Conservation (phyloP, 2,797 vertebrate species). For the Menidia menidia region DNA sequence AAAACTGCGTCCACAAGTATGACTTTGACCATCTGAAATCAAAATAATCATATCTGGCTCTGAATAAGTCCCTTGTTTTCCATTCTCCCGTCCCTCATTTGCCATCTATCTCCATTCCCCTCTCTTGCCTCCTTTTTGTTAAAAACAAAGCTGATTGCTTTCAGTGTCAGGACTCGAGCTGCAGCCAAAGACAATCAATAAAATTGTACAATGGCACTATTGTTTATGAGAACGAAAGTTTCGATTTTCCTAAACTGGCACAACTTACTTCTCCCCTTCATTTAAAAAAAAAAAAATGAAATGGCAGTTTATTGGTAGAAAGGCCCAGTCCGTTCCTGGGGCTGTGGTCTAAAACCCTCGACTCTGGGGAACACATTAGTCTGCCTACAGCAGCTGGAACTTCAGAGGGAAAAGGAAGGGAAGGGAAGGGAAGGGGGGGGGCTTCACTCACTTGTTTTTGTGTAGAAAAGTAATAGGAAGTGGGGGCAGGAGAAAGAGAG, state of each 20-base stretch:
- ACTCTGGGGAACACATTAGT: slow-evolving; percentile 83
- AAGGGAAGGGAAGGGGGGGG: slow-evolving; percentile 20
- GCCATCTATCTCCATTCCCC: neutral
- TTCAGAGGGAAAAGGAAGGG: slow-evolving; percentile 58
- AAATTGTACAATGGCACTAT: slow-evolving; percentile 40
- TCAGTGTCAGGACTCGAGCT: slow-evolving; percentile 23
- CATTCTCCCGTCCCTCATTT: neutral
- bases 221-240: slow-evolving; percentile 45
- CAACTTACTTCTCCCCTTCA: slow-evolving; percentile 25
- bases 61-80: slow-evolving; percentile 10
- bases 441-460: slow-evolving; percentile 64
- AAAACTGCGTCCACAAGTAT: neutral
- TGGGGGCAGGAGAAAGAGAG: slow-evolving; percentile 26
- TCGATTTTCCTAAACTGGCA: slow-evolving; percentile 29
- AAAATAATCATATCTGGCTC: neutral
- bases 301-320: slow-evolving; percentile 70
- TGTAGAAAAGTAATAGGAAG: slow-evolving; percentile 20
- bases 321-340: slow-evolving; percentile 49
- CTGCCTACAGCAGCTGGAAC: slow-evolving; percentile 75
- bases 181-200: slow-evolving; percentile 37
- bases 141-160: slow-evolving; percentile 14
- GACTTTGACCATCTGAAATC: neutral
- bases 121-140: neutral
- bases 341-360: slow-evolving; percentile 64
- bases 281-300: slow-evolving; percentile 58